Percentiles rank a stretch among this genome's conserved stretches.
Conservation (phyloP, 2,797 vertebrate species). For the Pseudomugil gertrudae region DNA sequence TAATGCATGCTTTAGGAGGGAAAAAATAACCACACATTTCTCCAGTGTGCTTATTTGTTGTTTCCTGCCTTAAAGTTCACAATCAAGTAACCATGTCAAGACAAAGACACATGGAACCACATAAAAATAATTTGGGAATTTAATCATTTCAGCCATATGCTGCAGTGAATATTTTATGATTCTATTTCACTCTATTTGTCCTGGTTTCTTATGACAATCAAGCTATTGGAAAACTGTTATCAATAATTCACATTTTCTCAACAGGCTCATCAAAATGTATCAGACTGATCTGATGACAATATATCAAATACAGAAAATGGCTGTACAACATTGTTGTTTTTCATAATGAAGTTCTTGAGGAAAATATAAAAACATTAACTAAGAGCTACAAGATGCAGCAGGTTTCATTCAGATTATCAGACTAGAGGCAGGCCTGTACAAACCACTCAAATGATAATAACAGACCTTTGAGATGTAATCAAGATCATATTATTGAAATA, state of each 20-base stretch:
- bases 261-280: constrained; percentile 83
- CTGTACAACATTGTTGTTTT: constrained; percentile 68
- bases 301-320: constrained; percentile 46
- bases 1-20: constrained; percentile 18
- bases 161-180: constrained; percentile 96
- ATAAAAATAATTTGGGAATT: constrained; percentile 89
- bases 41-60: constrained; percentile 22
- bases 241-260: constrained; percentile 95
- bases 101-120: constrained; percentile 72
- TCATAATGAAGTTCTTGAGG: constrained; percentile 66
- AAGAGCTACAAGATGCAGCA: constrained; percentile 47
- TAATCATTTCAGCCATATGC: constrained; percentile 90
- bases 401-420: constrained; percentile 50
- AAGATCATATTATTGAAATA: not conserved
- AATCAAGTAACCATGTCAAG: constrained; percentile 29
- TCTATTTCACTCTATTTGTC: constrained; percentile 96
- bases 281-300: constrained; percentile 56
- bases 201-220: constrained; percentile 95
- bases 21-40: constrained; percentile 5
- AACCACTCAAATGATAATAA: not conserved
- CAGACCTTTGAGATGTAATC: not conserved
- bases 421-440: constrained; percentile 14
- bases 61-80: constrained; percentile 39
- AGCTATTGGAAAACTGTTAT: constrained; percentile 91
- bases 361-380: constrained; percentile 47